Base-by-base conservation (phyloP, 2,797 vertebrate species). In the Gymnocypris eckloni region DNA sequence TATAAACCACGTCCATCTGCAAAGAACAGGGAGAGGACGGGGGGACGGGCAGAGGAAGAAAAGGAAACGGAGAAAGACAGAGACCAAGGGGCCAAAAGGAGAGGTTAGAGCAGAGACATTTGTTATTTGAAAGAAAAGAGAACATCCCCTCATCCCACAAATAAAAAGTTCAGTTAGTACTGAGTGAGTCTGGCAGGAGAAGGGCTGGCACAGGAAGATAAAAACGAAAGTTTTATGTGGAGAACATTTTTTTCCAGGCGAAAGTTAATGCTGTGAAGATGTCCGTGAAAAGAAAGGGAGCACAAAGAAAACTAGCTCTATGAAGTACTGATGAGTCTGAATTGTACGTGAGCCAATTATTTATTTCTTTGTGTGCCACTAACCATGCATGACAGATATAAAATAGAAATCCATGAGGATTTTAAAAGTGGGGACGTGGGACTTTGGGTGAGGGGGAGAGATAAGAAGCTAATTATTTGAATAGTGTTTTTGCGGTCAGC, bases 1-100 rank as follows among this genome's bases (percentile, higher is more conserved):
- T 98, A 96, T 98, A 98, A 96, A 99, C 97, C 96, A 99, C 98
- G 95, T 98, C 98, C 96, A 99, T 99, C 98, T 99, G 97, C 92
- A 95, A 93, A 91, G 4, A 91, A 91, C 81, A 90, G 79, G 70
- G 64, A 76, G 22, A 81, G 76, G 79, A 70, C 61, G 67, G 45
- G 71, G 78, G 28, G 28, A 1, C 0, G 28, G 94, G 5, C 3
- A 76, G 15, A 75, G 39, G 43, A 76, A 83, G 59, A 73, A 61
- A 81, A 69, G 86, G 39, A 81, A 9, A 76, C 80, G 20, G 79
- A 79, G 28, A 75, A 28, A 82, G 71, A 81, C 82, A 86, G 33
- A 89, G 84, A 86, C 79, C 71, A 54, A 76, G 83, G 61, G 39
- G 70, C 71, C 76, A 90, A 76, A 87, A 83, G 79, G 86, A 88